Percentiles rank a stretch among this genome's conserved stretches.
These are phyloP conservation scores for Camponotus floridanus DNA, from an alignment of 1,140 invertebrate genomes.

Conservation along the genomic window DNA sequence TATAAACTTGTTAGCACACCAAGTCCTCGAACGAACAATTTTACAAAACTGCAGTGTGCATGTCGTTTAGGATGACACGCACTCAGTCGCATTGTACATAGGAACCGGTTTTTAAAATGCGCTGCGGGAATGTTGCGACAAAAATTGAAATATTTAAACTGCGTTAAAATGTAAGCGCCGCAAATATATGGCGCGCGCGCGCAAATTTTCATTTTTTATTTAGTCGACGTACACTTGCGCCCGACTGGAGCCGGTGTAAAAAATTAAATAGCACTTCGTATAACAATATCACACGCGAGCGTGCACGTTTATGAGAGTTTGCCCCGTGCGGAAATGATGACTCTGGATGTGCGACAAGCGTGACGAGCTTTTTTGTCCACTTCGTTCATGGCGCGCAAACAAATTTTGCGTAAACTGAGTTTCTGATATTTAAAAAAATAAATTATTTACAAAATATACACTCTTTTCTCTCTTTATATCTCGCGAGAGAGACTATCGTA, in stretches of 20 bases:
- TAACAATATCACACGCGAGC: slow-evolving; percentile 43
- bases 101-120: slow-evolving; percentile 49
- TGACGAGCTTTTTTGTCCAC: slow-evolving; percentile 33
- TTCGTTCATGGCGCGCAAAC: slow-evolving; percentile 36
- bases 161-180: slow-evolving; percentile 50
- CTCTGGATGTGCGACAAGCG: slow-evolving; percentile 44
- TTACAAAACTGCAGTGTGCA: slow-evolving; percentile 46
- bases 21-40: slow-evolving; percentile 46
- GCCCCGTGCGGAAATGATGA: slow-evolving; percentile 44
- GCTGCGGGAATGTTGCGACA: not conserved
- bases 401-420: slow-evolving; percentile 43
- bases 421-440: slow-evolving; percentile 56
- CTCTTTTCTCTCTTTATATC: too few relatives aligned
- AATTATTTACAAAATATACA: not conserved
- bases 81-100: slow-evolving; percentile 12
- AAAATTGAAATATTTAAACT: slow-evolving; percentile 64
- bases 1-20: slow-evolving; percentile 14
- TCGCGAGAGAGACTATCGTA: not conserved
- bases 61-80: slow-evolving; percentile 26
- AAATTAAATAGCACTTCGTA: slow-evolving; percentile 60
- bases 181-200: slow-evolving; percentile 35
- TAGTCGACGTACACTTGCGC: slow-evolving; percentile 15
- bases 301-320: slow-evolving; percentile 26
- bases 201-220: slow-evolving; percentile 53
- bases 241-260: slow-evolving; percentile 49